These are phyloP conservation scores for Bostrychus sinensis DNA, from an alignment of 2,113 vertebrate genomes.

Conservation along the genomic window DNA sequence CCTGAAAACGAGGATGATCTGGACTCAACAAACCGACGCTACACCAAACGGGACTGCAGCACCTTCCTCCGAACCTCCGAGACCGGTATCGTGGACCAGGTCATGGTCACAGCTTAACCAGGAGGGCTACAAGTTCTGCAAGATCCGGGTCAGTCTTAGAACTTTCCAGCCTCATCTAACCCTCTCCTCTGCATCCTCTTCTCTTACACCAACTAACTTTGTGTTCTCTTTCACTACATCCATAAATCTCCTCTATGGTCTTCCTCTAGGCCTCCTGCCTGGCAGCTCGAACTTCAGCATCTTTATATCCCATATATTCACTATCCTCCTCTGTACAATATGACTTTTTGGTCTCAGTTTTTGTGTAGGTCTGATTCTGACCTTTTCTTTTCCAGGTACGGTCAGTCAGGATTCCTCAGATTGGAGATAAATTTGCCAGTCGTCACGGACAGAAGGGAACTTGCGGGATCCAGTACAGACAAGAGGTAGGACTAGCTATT, in stretches of 20 bases:
- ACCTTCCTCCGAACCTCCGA: conserved; percentile 97
- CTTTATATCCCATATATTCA: too few species aligned
- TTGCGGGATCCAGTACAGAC: conserved; percentile 97
- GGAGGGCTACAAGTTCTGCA: conserved; percentile 99
- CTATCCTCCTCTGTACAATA: too few species aligned
- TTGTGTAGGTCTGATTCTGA: neutral
- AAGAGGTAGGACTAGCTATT: conserved; percentile 85
- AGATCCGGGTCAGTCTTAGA: conserved; percentile 88
- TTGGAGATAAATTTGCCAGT: conserved; percentile 98
- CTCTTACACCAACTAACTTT: neutral
- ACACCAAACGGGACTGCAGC: conserved; percentile 97
- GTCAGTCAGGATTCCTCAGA: conserved; percentile 97
- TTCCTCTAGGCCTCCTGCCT: too few species aligned
- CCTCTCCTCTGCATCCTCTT: too few species aligned
- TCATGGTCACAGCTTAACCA: conserved; percentile 99
- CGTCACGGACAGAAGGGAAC: conserved; percentile 98
- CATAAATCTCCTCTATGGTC: too few species aligned
- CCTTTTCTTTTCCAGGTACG: conserved; percentile 82
- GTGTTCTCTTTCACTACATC: too few species aligned
- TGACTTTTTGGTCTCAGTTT: too few species aligned
- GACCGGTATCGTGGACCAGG: conserved; percentile 98
- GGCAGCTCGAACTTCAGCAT: too few species aligned
- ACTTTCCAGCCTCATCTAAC: too few species aligned
- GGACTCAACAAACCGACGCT: conserved; percentile 92
- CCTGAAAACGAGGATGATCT: conserved; percentile 96